phyloP scores from a whole-genome alignment of 1,140 invertebrate species.

The Nylanderia fulva region DNA sequence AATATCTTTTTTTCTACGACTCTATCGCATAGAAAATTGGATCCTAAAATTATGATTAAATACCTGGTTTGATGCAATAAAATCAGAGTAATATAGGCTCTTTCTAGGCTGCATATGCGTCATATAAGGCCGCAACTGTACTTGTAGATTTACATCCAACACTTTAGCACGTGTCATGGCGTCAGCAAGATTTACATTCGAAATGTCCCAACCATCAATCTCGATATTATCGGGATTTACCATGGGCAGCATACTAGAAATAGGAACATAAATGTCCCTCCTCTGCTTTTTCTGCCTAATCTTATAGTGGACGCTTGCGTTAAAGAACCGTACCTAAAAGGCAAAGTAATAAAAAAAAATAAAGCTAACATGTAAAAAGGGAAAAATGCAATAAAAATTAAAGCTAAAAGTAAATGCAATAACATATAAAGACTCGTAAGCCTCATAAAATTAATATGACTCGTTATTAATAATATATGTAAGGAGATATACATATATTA shows the following conservation, averaged over 20 bases:
- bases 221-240: constrained; percentile 95
- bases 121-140: constrained; percentile 92
- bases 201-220: constrained; percentile 99
- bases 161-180: constrained; percentile 94
- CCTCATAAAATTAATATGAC: no score
- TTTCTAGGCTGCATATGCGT: constrained; percentile 91
- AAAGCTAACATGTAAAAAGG: background rate
- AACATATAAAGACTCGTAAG: background rate
- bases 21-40: background rate
- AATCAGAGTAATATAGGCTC: constrained; percentile 95
- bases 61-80: constrained; percentile 98
- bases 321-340: constrained; percentile 92
- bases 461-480: no score
- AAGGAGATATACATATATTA: no score
- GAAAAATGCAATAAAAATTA: background rate
- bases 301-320: constrained; percentile 95
- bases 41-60: constrained; percentile 69
- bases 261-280: constrained; percentile 92
- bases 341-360: background rate
- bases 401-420: background rate
- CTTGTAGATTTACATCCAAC: constrained; percentile 90
- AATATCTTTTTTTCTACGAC: background rate
- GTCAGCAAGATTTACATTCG: constrained; percentile 92
- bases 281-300: constrained; percentile 92
- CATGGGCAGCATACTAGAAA: constrained; percentile 95